These are phyloP conservation scores for Diabrotica balteata DNA, from an alignment of 2,888 invertebrate species.

Conservation along the genomic window DNA sequence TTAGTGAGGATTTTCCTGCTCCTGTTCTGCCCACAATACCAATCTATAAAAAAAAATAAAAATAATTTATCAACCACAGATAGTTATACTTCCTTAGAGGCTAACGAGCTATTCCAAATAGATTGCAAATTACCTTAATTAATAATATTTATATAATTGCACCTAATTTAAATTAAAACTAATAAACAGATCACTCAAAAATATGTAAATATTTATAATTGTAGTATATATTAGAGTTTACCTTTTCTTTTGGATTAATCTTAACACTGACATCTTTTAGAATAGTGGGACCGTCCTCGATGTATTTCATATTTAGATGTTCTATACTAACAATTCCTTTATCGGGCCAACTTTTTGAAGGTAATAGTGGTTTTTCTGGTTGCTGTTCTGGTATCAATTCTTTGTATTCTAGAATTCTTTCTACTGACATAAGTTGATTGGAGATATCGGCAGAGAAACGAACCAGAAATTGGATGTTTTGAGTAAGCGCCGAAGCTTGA, in stretches of 20 bases:
- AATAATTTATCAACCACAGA: no score
- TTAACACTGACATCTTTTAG: conserved; percentile 70
- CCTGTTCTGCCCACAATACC: conserved; percentile 90
- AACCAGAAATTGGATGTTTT: conserved; percentile 81
- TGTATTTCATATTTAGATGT: conserved; percentile 70
- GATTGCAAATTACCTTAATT: background rate
- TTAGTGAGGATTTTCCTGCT: conserved; percentile 85
- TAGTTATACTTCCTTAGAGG: no score
- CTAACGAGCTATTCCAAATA: no score
- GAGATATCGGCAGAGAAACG: conserved; percentile 78
- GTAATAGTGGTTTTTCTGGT: conserved; percentile 73
- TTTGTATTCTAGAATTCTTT: conserved; percentile 82
- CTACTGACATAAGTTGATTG: conserved; percentile 79
- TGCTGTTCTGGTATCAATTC: conserved; percentile 73
- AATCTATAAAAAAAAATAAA: conserved; percentile 62
- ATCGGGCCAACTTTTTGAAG: conserved; percentile 65
- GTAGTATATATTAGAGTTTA: conserved; percentile 44
- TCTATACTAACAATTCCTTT: conserved; percentile 67
- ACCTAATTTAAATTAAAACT: conserved; percentile 27
- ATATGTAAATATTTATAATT: no score
- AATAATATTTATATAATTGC: conserved; percentile 7
- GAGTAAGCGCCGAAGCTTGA: conserved; percentile 70
- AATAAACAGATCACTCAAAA: no score
- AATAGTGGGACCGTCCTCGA: conserved; percentile 68
- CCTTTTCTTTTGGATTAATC: conserved; percentile 71